These are phyloP conservation scores for Microctenopoma lineatum DNA, from an alignment of 2,797 vertebrate species.

Conservation along the genomic window DNA sequence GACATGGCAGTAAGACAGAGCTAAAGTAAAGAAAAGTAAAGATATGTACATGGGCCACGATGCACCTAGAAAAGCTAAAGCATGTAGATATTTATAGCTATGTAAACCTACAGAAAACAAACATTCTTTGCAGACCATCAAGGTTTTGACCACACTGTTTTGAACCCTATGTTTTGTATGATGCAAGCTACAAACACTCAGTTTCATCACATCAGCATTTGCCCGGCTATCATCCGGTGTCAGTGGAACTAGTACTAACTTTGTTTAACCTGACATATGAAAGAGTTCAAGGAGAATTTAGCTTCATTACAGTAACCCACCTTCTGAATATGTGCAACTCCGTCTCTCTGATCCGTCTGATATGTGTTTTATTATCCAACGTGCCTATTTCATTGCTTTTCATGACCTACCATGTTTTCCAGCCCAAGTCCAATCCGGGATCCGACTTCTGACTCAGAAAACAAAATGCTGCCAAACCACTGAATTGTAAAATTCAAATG, in stretches of 20 bases:
- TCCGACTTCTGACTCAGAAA: slow-evolving; percentile 35
- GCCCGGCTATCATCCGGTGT: no score
- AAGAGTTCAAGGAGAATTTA: slow-evolving; percentile 23
- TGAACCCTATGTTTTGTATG: no score
- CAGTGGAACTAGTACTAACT: background rate
- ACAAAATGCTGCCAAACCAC: slow-evolving; percentile 34
- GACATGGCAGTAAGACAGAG: no score
- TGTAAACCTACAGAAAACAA: no score
- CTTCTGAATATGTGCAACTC: slow-evolving; percentile 8
- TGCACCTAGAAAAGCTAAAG: no score
- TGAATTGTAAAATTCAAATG: slow-evolving; percentile 53
- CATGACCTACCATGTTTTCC: slow-evolving; percentile 11
- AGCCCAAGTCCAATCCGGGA: slow-evolving; percentile 38
- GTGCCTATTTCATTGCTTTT: slow-evolving; percentile 23
- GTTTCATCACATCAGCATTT: background rate
- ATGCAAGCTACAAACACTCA: no score
- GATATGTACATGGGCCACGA: no score
- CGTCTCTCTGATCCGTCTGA: background rate
- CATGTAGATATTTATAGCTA: no score
- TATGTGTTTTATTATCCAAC: slow-evolving; percentile 16
- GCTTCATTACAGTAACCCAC: slow-evolving; percentile 8
- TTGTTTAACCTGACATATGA: background rate
- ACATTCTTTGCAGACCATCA: no score
- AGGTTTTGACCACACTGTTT: no score
- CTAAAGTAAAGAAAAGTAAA: no score